Conservation (phyloP, 2,888 invertebrate genomes). For the Drosophila neonasuta region DNA sequence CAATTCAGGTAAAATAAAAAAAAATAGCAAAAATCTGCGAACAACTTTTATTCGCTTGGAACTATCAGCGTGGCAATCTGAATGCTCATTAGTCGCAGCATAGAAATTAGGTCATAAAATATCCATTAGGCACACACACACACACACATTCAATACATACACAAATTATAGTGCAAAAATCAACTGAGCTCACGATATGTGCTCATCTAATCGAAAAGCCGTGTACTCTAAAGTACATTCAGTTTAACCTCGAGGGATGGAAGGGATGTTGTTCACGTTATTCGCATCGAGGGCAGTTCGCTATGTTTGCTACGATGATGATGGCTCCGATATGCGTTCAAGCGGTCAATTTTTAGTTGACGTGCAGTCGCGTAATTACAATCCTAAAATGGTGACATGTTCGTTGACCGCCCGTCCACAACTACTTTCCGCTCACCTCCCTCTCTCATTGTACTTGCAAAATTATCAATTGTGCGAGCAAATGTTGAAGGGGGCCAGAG, state of each 20-base stretch:
- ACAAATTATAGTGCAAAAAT: conserved; percentile 46
- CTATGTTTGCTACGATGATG: conserved; percentile 2
- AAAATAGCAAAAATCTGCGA: conserved; percentile 1
- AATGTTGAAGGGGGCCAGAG: conserved; percentile 2
- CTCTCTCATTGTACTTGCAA: conserved; percentile 37
- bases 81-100: conserved; percentile 30
- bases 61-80: conserved; percentile 40
- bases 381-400: conserved; percentile 59
- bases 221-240: conserved; percentile 16
- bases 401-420: background rate
- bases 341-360: conserved; percentile 56
- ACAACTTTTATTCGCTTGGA: conserved; percentile 12
- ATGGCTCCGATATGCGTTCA: conserved; percentile 57
- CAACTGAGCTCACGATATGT: conserved; percentile 20
- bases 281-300: background rate
- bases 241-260: background rate
- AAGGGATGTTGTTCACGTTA: background rate
- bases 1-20: conserved; percentile 46
- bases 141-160: conserved; percentile 26
- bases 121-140: conserved; percentile 43
- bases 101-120: conserved; percentile 62
- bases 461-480: conserved; percentile 67
- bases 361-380: conserved; percentile 70
- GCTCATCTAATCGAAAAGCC: conserved; percentile 49
- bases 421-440: background rate